Conservation (phyloP, 2,113 vertebrate genomes). For the Catharus minimus region DNA sequence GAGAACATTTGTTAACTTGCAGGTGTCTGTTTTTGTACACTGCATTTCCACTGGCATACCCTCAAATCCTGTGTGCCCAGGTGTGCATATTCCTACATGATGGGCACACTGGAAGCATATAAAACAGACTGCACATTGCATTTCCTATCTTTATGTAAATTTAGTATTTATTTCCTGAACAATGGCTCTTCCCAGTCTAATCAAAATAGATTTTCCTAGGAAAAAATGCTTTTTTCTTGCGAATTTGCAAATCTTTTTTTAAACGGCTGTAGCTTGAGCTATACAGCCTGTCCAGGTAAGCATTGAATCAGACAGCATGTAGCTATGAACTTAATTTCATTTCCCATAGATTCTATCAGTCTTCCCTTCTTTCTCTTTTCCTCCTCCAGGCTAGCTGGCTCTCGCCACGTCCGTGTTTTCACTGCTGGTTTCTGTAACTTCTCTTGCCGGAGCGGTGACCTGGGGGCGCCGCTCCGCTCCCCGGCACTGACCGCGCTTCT, state of each 20-base stretch:
- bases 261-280: background rate
- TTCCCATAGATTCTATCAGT: background rate
- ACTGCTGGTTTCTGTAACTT: conserved; percentile 5
- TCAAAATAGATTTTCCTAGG: background rate
- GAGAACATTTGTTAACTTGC: conserved; percentile 22
- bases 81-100: background rate
- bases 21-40: conserved; percentile 3
- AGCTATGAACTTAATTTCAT: background rate
- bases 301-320: accelerated
- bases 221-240: background rate
- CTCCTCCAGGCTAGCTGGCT: background rate
- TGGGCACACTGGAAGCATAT: background rate
- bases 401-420: background rate
- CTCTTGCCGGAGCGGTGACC: background rate
- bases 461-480: accelerated
- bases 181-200: background rate
- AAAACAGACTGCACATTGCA: background rate
- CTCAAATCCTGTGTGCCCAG: background rate
- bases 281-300: background rate
- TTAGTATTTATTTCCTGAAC: background rate
- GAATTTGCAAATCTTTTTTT: background rate
- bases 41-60: background rate
- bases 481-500: background rate
- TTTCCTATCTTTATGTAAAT: background rate
- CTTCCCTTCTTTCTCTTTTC: background rate